Percentiles rank a stretch among this genome's conserved stretches.
Conservation (phyloP, 2,113 vertebrate species). For the Coptodon bakossiorum region DNA sequence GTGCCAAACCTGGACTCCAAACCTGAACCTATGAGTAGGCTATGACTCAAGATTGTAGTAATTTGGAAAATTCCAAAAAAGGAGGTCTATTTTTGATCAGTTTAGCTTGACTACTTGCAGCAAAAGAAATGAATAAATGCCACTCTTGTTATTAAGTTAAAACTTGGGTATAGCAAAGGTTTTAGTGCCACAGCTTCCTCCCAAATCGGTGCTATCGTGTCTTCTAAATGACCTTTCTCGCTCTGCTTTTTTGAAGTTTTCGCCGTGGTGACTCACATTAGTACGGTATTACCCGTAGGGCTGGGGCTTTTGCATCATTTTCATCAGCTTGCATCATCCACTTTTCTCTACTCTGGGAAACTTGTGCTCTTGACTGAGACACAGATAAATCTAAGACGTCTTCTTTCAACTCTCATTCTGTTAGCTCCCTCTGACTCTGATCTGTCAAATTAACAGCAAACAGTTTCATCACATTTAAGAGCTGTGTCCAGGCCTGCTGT, state of each 20-base stretch:
- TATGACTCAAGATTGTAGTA: background rate
- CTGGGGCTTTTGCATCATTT: conserved; percentile 70
- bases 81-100: background rate
- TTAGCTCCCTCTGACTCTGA: conserved; percentile 43
- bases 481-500: background rate
- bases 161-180: background rate
- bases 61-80: background rate
- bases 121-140: background rate
- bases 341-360: conserved; percentile 62
- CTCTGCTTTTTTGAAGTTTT: conserved; percentile 40
- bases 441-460: conserved; percentile 45
- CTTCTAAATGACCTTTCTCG: conserved; percentile 49
- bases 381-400: conserved; percentile 58
- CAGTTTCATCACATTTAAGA: conserved; percentile 47
- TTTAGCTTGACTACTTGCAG: background rate
- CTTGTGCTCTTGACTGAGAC: conserved; percentile 58
- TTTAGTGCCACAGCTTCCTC: background rate
- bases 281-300: conserved; percentile 55
- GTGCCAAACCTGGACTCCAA: background rate
- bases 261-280: conserved; percentile 55
- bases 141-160: background rate
- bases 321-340: conserved; percentile 72
- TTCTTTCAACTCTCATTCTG: conserved; percentile 52
- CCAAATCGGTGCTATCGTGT: background rate
- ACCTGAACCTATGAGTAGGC: background rate